Evolutionary conservation across 1,140 invertebrate genomes (phyloP), one percentile per base, ranked within the genome.

Genomic region (Glossosoma conforme): DNA sequence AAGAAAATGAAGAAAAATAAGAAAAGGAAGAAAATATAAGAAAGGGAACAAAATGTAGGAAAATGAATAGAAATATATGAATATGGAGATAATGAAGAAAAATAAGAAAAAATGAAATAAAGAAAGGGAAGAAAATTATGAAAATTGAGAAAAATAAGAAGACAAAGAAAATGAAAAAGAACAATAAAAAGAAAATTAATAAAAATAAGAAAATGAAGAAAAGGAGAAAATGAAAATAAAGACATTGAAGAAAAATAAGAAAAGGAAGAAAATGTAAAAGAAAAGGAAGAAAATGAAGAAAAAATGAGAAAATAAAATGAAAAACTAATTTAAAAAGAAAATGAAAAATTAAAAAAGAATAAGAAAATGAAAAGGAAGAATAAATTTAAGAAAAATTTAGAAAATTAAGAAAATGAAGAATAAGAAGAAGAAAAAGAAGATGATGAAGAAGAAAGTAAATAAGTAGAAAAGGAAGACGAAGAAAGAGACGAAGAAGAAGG

Each of bases 201-300:
- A 28, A 8, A 28, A n/a, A 14, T 9, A 6, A 28, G 21, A 25
- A 13, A 15, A 10, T 1, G 28, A 25, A 2, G 14, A 17, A 25
- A 13, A 25, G 14, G 2, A 24, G 11, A 22, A 2, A 4, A 24
- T 24, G 15, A 24, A 8, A 5, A 19, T 2, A 41, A 14, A 11
- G 5, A n/a, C n/a, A n/a, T 9, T 19, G 6, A 38, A 9, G 5
- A 15, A n/a, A 18, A 18, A 17, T 5, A 6, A 38, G 20, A 17
- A 18, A 13, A 20, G 19, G 2, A 2, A 4, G 2, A 40, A 20
- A 20, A 28, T 28, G 25, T 8, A 44, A 50, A 41, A 45, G 24
- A 45, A 38, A 11, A 41, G 13, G 11, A 11, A 45, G 14, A 14
- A 41, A 37, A 37, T 37, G 17, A 14, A 18, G 35, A 37, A 18